phyloP scores from a whole-genome alignment of 2,113 vertebrate genomes.

The Gavialis gangeticus region DNA sequence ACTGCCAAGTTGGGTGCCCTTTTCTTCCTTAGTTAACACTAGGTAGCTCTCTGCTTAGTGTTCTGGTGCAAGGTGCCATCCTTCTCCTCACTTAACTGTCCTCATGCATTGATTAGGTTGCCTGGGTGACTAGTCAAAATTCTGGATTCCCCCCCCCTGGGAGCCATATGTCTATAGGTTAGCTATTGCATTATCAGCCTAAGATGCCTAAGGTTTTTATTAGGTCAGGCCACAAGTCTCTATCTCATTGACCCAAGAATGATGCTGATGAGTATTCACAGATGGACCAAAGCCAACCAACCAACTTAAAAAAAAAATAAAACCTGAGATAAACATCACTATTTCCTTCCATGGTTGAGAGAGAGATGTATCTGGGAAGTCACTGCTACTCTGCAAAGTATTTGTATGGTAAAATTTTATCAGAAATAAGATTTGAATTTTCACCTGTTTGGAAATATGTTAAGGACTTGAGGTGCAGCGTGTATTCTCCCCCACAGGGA shows the following conservation, averaged over 20 bases:
- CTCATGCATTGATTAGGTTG: no score
- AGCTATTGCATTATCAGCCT: no score
- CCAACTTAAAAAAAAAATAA: no score
- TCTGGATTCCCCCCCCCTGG: no score
- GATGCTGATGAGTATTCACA: not conserved
- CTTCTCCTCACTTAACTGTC: no score
- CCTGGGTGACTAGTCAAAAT: no score
- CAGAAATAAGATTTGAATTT: not conserved
- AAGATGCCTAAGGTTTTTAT: no score
- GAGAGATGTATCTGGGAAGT: not conserved
- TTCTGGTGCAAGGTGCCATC: no score
- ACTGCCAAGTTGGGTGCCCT: no score
- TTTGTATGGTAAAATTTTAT: not conserved
- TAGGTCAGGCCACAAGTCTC: not conserved
- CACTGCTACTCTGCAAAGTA: not conserved
- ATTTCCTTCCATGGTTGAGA: not conserved
- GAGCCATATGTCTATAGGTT: no score
- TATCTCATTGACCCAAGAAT: not conserved
- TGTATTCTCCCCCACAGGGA: not conserved
- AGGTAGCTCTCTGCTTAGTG: no score
- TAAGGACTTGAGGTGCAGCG: not conserved
- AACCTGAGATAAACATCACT: not conserved
- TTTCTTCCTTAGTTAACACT: no score
- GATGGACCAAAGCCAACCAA: not conserved
- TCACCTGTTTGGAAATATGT: not conserved